These are phyloP conservation scores for Leptarthrus brevirostris DNA, from an alignment of 2,888 invertebrate species.

Conservation along the genomic window DNA sequence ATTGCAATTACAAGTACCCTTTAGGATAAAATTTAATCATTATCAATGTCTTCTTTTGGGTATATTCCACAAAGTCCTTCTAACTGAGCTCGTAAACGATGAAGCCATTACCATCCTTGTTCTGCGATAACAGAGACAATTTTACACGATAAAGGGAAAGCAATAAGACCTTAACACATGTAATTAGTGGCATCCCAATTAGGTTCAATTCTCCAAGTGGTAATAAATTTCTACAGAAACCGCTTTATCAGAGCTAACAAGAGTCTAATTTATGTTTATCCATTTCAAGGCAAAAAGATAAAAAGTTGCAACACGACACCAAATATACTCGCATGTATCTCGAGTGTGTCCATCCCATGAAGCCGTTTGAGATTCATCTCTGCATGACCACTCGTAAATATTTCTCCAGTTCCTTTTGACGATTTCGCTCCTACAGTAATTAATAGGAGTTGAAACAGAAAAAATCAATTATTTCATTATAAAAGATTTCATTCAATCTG, in stretches of 20 bases:
- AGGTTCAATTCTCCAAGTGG: constrained; percentile 26
- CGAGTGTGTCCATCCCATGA: constrained; percentile 3
- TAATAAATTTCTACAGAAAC: constrained; percentile 35
- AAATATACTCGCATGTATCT: neutral
- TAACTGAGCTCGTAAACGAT: neutral
- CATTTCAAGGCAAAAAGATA: constrained; percentile 16
- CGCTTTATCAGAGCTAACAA: constrained; percentile 43
- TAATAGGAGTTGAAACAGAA: constrained; percentile 1
- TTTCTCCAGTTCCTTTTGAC: constrained; percentile 6
- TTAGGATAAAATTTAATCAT: constrained; percentile 10
- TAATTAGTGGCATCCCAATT: constrained; percentile 45
- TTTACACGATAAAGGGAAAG: constrained; percentile 30
- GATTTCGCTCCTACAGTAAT: constrained; percentile 22
- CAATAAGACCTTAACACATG: constrained; percentile 8
- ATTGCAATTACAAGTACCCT: constrained; percentile 12
- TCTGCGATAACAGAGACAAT: constrained; percentile 27
- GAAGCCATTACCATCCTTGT: constrained; percentile 29
- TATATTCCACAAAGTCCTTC: neutral
- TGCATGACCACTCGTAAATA: constrained; percentile 39
- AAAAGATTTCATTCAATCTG: constrained; percentile 33
- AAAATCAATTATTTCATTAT: constrained; percentile 44
- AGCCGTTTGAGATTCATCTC: constrained; percentile 1
- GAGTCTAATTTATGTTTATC: constrained; percentile 44
- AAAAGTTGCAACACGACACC: constrained; percentile 36
- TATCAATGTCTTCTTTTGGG: neutral